Conservation (phyloP, 2,797 vertebrate genomes). For the Agapornis canus region DNA sequence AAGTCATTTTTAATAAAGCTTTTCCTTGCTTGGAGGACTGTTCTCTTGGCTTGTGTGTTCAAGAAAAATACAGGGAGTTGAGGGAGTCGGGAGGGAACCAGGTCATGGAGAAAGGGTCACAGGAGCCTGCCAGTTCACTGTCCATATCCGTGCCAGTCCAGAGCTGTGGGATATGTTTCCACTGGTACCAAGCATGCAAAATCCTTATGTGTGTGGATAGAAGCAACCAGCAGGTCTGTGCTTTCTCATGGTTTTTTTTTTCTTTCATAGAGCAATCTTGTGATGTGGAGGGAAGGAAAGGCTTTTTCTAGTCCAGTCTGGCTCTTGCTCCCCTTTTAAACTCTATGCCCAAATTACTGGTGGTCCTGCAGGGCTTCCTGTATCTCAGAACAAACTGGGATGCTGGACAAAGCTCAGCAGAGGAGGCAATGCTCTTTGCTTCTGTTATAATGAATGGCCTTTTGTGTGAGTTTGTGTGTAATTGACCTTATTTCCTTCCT, state of each 20-base stretch:
- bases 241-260: not conserved
- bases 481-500: not conserved
- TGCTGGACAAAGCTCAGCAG: not conserved
- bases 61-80: not conserved
- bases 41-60: not conserved
- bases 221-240: not conserved
- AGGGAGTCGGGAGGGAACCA: not conserved
- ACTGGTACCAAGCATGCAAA: not conserved
- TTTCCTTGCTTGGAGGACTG: not conserved
- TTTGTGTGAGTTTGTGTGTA: not conserved
- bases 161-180: not conserved
- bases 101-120: not conserved
- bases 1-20: conserved; percentile 42
- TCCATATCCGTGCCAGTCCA: no score
- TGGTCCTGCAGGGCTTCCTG: not conserved
- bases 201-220: accelerated
- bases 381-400: not conserved
- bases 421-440: not conserved
- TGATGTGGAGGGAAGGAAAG: not conserved
- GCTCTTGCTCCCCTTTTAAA: not conserved
- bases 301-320: accelerated
- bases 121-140: no score
- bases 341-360: not conserved
- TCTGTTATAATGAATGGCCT: not conserved
- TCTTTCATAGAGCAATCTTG: not conserved